Evolutionary conservation across 2,797 vertebrate species (phyloP).

Genomic region (Philypnodon macrostomus): DNA sequence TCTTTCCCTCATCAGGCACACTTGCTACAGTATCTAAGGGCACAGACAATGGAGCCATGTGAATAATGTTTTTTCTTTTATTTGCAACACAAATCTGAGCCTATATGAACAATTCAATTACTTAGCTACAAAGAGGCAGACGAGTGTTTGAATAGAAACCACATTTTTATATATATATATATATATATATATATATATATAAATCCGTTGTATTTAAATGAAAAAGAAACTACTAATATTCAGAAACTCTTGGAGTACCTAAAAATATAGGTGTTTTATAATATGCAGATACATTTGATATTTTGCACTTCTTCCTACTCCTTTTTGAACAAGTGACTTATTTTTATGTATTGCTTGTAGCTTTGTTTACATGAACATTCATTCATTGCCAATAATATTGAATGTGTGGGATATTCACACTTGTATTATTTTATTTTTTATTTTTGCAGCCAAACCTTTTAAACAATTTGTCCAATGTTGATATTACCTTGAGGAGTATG

Average conservation of each 20-base stretch:
- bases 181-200: too few relatives aligned
- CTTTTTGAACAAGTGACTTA: too few relatives aligned
- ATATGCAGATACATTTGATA: too few relatives aligned
- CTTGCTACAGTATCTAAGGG: conserved; percentile 26
- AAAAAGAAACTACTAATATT: too few relatives aligned
- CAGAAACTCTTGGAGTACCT: too few relatives aligned
- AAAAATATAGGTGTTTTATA: too few relatives aligned
- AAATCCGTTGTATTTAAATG: too few relatives aligned
- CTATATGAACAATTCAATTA: conserved; percentile 37
- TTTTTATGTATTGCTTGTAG: too few relatives aligned
- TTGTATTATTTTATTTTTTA: conserved; percentile 12
- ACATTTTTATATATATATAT: conserved; percentile 27
- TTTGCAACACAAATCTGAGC: conserved; percentile 40
- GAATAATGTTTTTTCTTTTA: conserved; percentile 34
- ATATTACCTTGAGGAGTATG: conserved; percentile 17
- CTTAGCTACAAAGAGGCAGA: conserved; percentile 23
- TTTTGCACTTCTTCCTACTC: too few relatives aligned
- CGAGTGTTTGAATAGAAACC: conserved; percentile 36
- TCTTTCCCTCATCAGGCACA: conserved; percentile 53
- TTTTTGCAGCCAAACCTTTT: conserved; percentile 24
- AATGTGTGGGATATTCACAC: conserved; percentile 1
- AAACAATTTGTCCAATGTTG: conserved; percentile 22
- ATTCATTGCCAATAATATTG: too few relatives aligned
- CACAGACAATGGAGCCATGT: neutral
- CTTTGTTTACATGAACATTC: too few relatives aligned